Conservation (phyloP, 2,797 vertebrate genomes). For the Graptemys geographica region DNA sequence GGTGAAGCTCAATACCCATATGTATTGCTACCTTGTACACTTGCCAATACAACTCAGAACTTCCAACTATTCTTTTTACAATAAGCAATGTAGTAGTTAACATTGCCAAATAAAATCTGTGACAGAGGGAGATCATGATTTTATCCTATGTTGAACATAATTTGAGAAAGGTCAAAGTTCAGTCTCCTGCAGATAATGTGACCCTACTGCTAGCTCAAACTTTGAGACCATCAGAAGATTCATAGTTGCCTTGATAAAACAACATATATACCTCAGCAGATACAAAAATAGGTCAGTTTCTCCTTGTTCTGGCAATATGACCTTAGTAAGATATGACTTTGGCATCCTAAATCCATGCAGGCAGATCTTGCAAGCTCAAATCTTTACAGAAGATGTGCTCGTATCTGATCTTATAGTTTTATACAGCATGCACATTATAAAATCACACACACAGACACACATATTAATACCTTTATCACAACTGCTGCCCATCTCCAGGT, state of each 20-base stretch:
- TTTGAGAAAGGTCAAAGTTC: conserved; percentile 77
- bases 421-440: not conserved
- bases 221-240: conserved; percentile 49
- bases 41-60: not conserved
- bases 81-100: conserved; percentile 58
- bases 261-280: conserved; percentile 76
- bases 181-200: conserved; percentile 8
- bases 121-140: conserved; percentile 29
- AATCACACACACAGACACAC: conserved; percentile 36
- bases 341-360: conserved; percentile 69
- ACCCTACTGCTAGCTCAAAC: conserved; percentile 55
- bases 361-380: conserved; percentile 37
- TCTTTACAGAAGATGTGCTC: conserved; percentile 49
- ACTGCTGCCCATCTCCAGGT: conserved; percentile 94
- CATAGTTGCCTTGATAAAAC: conserved; percentile 49
- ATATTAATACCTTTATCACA: conserved; percentile 92
- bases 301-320: conserved; percentile 73
- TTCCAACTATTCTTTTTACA: not conserved
- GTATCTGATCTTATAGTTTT: conserved; percentile 8
- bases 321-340: conserved; percentile 75
- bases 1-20: conserved; percentile 19
- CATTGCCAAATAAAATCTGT: conserved; percentile 30
- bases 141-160: conserved; percentile 37
- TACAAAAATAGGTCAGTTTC: conserved; percentile 75
- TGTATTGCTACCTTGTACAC: not conserved